Percentiles rank a stretch among this genome's conserved stretches.
Evolutionary conservation across 2,797 vertebrate species (phyloP).

Genomic region (Macrochelys suwanniensis): DNA sequence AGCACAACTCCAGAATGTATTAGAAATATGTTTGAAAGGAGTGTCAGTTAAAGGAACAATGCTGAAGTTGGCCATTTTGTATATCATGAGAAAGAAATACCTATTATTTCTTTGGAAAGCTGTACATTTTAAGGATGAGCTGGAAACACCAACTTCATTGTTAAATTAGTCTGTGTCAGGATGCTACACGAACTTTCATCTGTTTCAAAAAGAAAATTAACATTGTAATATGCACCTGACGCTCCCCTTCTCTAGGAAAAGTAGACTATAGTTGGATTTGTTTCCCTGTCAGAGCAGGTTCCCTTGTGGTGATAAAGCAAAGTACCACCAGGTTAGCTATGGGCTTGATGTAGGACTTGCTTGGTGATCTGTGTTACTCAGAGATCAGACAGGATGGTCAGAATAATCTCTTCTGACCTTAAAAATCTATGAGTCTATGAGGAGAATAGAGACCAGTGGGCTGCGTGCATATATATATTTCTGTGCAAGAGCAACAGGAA

Average conservation of each 20-base stretch:
- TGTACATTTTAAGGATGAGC: not conserved
- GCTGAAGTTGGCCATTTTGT: not conserved
- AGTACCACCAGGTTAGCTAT: not conserved
- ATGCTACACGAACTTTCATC: not conserved
- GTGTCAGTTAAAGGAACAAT: not conserved
- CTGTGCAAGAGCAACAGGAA: not conserved
- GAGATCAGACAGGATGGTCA: not conserved
- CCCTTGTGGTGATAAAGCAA: not conserved
- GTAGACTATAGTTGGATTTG: not conserved
- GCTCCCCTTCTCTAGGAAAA: rapidly evolving
- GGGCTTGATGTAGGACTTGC: not conserved
- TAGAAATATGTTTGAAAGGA: not conserved
- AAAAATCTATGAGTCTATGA: not conserved
- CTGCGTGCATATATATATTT: not conserved
- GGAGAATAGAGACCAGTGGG: not conserved
- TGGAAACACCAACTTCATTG: not conserved
- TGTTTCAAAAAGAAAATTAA: not conserved
- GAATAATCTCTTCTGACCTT: not conserved
- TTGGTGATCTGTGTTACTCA: not conserved
- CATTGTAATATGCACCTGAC: rapidly evolving
- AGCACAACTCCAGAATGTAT: not conserved
- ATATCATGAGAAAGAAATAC: not conserved
- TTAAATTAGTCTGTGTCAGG: rapidly evolving
- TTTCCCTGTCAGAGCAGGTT: not conserved
- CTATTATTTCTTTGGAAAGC: not conserved